A percentile compares a stretch with the other conserved stretches of the same genome.
These are phyloP conservation scores for Saxidomus purpurata DNA, from an alignment of 1,140 invertebrate genomes.

Conservation along the genomic window DNA sequence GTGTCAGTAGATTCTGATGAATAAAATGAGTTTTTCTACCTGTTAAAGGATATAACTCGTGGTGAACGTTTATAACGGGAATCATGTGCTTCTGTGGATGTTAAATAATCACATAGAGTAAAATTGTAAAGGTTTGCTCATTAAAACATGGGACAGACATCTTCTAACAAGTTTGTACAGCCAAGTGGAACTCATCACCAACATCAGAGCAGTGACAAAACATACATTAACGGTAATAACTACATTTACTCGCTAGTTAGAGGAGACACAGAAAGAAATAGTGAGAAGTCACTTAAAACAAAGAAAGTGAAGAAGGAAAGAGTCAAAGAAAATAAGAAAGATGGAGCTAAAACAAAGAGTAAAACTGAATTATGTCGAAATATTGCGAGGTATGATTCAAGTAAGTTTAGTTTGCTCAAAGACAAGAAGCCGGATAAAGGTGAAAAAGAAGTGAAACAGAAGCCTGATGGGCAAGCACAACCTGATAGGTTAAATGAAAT, in stretches of 20 bases:
- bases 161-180: neutral
- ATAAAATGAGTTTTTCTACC: too few relatives aligned
- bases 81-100: too few relatives aligned
- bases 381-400: slow-evolving; percentile 32
- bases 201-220: neutral
- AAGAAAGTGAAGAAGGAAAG: slow-evolving; percentile 37
- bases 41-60: too few relatives aligned
- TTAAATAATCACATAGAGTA: too few relatives aligned
- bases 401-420: neutral
- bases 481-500: neutral
- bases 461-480: neutral
- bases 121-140: neutral
- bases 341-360: neutral
- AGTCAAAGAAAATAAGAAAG: slow-evolving; percentile 1
- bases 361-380: slow-evolving; percentile 29
- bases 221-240: slow-evolving; percentile 17
- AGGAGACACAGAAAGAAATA: neutral
- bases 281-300: neutral
- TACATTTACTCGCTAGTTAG: neutral
- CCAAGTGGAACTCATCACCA: slow-evolving; percentile 16
- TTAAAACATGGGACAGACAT: slow-evolving; percentile 24
- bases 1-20: too few relatives aligned
- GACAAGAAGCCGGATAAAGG: neutral
- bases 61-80: too few relatives aligned
- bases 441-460: neutral